Base-by-base conservation (phyloP, 1,140 invertebrate species). In the Papilio polyxenes region DNA sequence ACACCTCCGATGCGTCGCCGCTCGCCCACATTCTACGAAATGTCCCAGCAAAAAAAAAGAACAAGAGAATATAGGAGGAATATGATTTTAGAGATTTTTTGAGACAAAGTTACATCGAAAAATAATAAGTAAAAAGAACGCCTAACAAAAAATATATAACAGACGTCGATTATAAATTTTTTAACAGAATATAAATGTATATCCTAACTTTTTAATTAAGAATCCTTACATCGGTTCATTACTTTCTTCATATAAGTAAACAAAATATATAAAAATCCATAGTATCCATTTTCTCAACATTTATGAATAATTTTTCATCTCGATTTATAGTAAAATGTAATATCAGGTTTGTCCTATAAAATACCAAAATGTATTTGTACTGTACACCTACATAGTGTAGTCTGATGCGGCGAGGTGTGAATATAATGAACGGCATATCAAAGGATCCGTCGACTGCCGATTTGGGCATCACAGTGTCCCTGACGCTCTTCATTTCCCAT, bases 341-440 rank as follows among this genome's bases (percentile, higher is more conserved):
- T 15, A 69, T 69, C 10, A 69, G 17, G 4, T 75, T 75, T 75
- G 44, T 75, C 72, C 72, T n/a, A n/a, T 75, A 48, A 75, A 74
- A 3, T 8, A 20, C 9, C 7, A n/a, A 75, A 48, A 75, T 48
- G 72, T 44, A 37, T 74, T 74, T 11, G 15, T 17, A 48, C n/a
- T 8, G 20, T 23, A 53, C 74, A 75, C 75, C 49, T n/a, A n/a
- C n/a, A n/a, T 76, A 7, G 49, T 51, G 82, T 78, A 85, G 85
- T 77, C 84, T 62, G 72, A 84, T 78, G 83, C 87, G 81, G 84
- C 87, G 83, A 93, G 92, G 92, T 92, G 92, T 93, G 89, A 93
- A 93, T 92, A 91, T 91, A 93, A 93, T 92, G 91, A 90, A 93
- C 91, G 88, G 85, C 86, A 82, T 84, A 90, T 92, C 89, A 92